phyloP scores from a whole-genome alignment of 2,888 invertebrate species.

The Pyrrhia umbra region DNA sequence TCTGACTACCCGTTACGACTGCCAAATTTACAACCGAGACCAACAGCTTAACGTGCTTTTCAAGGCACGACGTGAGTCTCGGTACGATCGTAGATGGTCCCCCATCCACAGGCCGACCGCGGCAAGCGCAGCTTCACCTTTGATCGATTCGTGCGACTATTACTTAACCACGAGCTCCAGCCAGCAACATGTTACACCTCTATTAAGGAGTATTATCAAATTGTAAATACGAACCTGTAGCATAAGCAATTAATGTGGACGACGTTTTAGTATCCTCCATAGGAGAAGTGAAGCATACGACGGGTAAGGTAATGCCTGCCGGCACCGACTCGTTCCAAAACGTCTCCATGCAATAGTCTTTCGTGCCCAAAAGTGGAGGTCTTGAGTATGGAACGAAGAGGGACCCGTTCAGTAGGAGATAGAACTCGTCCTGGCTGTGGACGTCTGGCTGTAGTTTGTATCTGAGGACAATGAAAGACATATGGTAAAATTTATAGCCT shows the following conservation, averaged over 20 bases:
- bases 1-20: too few relatives aligned
- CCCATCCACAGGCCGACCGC: too few relatives aligned
- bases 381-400: slow-evolving; percentile 87
- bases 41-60: too few relatives aligned
- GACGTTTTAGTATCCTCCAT: slow-evolving; percentile 79
- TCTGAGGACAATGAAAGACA: slow-evolving; percentile 73
- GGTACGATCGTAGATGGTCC: too few relatives aligned
- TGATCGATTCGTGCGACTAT: too few relatives aligned
- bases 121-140: too few relatives aligned
- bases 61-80: too few relatives aligned
- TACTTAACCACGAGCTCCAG: too few relatives aligned
- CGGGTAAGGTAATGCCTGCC: slow-evolving; percentile 86
- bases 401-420: slow-evolving; percentile 90
- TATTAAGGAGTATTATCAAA: slow-evolving; percentile 1
- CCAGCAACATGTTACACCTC: too few relatives aligned
- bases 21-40: too few relatives aligned
- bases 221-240: slow-evolving; percentile 75
- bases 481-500: not conserved
- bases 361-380: slow-evolving; percentile 85
- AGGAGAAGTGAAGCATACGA: slow-evolving; percentile 87
- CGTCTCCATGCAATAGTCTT: slow-evolving; percentile 91
- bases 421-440: slow-evolving; percentile 87
- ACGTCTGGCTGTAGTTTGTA: slow-evolving; percentile 89
- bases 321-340: slow-evolving; percentile 85
- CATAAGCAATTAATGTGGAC: slow-evolving; percentile 80